Conservation (phyloP, 2,113 vertebrate genomes). For the Syrrhaptes paradoxus region DNA sequence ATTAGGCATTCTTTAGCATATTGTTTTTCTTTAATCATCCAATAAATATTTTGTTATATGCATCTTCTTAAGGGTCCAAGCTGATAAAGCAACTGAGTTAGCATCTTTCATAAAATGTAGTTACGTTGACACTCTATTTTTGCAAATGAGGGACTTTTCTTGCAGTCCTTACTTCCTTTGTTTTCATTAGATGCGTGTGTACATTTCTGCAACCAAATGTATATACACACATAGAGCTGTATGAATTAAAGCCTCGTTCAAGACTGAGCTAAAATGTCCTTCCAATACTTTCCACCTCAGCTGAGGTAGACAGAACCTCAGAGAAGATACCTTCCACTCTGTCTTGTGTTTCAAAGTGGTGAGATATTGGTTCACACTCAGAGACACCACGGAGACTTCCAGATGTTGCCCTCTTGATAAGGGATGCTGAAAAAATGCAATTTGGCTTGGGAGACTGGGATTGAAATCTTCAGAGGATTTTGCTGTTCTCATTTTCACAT, state of each 20-base stretch:
- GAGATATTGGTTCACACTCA: not conserved
- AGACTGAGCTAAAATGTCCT: not conserved
- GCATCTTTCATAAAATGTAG: not conserved
- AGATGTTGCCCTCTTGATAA: not conserved
- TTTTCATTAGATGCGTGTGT: not conserved
- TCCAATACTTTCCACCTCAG: not conserved
- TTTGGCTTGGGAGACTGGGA: not conserved
- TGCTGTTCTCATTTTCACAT: not conserved
- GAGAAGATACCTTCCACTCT: not conserved
- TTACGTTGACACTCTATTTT: not conserved
- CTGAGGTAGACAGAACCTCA: not conserved
- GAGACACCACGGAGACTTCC: not conserved
- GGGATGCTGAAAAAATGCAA: not conserved
- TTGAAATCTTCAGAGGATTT: not conserved
- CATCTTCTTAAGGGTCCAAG: not conserved
- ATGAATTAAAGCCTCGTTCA: not conserved
- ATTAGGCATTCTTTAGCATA: not conserved
- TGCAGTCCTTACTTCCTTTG: not conserved
- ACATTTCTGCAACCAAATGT: not conserved
- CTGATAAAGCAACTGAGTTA: not conserved
- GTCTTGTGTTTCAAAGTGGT: not conserved
- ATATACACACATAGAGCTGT: not conserved
- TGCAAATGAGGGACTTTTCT: not conserved
- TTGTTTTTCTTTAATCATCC: not conserved
- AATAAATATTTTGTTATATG: not conserved